These are phyloP conservation scores for Craterocephalus amniculus DNA, from an alignment of 2,797 vertebrate species.

Conservation along the genomic window DNA sequence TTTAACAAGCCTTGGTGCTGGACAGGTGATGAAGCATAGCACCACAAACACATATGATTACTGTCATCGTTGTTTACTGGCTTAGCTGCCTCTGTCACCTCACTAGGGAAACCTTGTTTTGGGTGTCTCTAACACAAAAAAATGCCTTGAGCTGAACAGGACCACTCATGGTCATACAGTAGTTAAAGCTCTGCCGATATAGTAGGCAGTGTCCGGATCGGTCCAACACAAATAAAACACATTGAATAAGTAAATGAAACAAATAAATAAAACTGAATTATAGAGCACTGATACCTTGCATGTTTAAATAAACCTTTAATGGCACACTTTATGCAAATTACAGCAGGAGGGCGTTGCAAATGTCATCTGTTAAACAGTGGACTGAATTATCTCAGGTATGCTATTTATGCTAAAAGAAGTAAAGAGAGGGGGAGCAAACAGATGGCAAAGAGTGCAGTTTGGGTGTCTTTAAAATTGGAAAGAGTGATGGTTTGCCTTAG, in stretches of 20 bases:
- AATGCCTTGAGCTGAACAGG: slow-evolving; percentile 27
- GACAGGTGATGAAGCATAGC: slow-evolving; percentile 83
- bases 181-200: slow-evolving; percentile 29
- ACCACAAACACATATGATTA: slow-evolving; percentile 82
- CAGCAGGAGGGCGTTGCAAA: slow-evolving; percentile 7
- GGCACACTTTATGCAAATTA: neutral
- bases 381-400: slow-evolving; percentile 36
- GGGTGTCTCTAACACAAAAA: slow-evolving; percentile 47
- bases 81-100: slow-evolving; percentile 72
- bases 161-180: slow-evolving; percentile 34
- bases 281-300: neutral
- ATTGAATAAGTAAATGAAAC: neutral
- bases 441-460: slow-evolving; percentile 23
- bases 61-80: slow-evolving; percentile 78
- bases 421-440: slow-evolving; percentile 10
- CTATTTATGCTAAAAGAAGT: slow-evolving; percentile 14
- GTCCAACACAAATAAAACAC: slow-evolving; percentile 17
- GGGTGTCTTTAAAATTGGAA: slow-evolving; percentile 34
- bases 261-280: slow-evolving; percentile 7
- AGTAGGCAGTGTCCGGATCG: slow-evolving; percentile 31
- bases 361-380: slow-evolving; percentile 31
- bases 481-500: slow-evolving; percentile 25
- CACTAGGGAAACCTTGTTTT: slow-evolving; percentile 70
- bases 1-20: slow-evolving; percentile 80
- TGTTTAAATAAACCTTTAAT: neutral